These are phyloP conservation scores for Lerista edwardsae DNA, from an alignment of 2,797 vertebrate species.

Conservation along the genomic window DNA sequence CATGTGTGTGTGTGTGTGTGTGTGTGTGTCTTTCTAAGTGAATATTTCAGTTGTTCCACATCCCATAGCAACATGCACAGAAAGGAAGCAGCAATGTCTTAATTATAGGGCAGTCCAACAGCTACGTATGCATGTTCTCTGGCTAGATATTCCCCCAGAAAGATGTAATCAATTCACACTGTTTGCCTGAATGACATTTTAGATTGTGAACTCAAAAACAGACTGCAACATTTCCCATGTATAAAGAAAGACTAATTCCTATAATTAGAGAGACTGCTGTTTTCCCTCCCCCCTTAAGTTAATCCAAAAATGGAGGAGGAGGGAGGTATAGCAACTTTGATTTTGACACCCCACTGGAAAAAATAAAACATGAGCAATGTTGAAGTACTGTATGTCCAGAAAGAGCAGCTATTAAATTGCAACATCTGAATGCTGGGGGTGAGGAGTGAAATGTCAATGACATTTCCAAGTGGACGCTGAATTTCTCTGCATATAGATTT, in stretches of 20 bases:
- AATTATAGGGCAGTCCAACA: conserved; percentile 64
- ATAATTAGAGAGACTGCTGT: conserved; percentile 56
- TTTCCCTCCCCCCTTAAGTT: conserved; percentile 49
- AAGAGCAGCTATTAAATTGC: conserved; percentile 48
- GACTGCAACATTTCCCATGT: conserved; percentile 68
- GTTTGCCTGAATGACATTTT: conserved; percentile 61
- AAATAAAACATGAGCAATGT: conserved; percentile 44
- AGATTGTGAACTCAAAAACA: conserved; percentile 62
- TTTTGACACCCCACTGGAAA: conserved; percentile 42
- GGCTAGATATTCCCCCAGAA: conserved; percentile 54
- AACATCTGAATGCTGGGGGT: conserved; percentile 22
- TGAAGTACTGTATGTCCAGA: conserved; percentile 30
- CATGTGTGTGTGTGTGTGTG: too few species aligned
- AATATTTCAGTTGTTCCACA: conserved; percentile 56
- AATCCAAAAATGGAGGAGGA: conserved; percentile 37
- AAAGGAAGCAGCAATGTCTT: conserved; percentile 57
- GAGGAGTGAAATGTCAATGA: conserved; percentile 56
- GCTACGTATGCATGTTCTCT: conserved; percentile 59
- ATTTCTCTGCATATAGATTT: neutral
- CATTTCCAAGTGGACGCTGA: conserved; percentile 41
- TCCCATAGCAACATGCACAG: conserved; percentile 37
- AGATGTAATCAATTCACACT: conserved; percentile 67
- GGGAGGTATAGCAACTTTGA: conserved; percentile 35
- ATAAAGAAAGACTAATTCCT: conserved; percentile 62
- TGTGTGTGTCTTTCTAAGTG: conserved; percentile 11